A percentile compares a stretch with the other conserved stretches of the same genome.
phyloP scores from a whole-genome alignment of 2,113 vertebrate species.

The Chamaea fasciata region DNA sequence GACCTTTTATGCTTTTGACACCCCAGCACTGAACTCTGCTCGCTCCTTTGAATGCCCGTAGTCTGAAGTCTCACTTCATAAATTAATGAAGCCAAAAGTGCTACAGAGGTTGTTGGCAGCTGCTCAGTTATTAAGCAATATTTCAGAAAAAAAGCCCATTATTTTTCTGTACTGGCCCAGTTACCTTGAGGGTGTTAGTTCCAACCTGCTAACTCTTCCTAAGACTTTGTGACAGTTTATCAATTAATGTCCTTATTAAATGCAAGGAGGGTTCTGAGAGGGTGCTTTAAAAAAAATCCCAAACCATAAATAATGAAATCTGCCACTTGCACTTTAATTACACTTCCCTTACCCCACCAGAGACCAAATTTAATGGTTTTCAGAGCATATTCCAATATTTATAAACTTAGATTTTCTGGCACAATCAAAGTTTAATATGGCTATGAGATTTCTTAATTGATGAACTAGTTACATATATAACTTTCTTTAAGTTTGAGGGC shows the following conservation, averaged over 20 bases:
- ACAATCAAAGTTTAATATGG: neutral
- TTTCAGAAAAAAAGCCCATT: neutral
- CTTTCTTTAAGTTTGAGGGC: accelerated
- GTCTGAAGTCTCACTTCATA: neutral
- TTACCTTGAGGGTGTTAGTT: neutral
- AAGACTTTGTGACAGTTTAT: neutral
- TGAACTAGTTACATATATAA: neutral
- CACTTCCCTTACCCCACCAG: neutral
- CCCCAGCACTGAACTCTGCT: neutral
- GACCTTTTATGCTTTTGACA: neutral
- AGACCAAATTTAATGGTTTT: neutral
- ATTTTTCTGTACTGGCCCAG: neutral
- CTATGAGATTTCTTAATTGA: neutral
- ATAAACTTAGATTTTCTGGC: neutral
- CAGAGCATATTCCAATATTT: neutral
- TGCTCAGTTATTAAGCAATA: neutral
- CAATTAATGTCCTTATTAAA: neutral
- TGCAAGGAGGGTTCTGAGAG: neutral
- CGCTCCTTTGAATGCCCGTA: neutral
- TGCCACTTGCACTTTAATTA: neutral
- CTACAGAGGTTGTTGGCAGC: neutral
- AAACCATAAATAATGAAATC: neutral
- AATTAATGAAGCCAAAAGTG: neutral
- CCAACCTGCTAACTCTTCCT: neutral
- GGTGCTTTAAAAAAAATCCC: neutral